phyloP scores from a whole-genome alignment of 2,797 vertebrate species.

The Protonibea diacanthus region DNA sequence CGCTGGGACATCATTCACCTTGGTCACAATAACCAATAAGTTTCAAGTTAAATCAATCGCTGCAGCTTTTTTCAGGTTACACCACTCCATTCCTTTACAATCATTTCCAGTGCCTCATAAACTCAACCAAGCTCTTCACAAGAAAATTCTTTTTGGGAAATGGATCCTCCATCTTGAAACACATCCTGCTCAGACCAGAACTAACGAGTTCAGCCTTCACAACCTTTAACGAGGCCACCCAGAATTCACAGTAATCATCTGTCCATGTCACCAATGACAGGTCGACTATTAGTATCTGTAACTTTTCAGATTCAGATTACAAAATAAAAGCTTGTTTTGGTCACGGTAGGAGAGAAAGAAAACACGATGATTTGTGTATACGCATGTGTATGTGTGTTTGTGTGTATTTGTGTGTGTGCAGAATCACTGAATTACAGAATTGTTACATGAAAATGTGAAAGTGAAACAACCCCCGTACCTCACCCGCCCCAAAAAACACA shows the following conservation, averaged over 20 bases:
- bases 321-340: constrained; percentile 44
- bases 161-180: background rate
- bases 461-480: constrained; percentile 26
- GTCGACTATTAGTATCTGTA: background rate
- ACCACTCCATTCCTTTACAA: background rate
- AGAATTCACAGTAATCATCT: constrained; percentile 31
- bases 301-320: constrained; percentile 12
- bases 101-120: background rate
- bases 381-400: constrained; percentile 24
- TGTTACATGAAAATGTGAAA: constrained; percentile 63
- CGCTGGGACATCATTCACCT: constrained; percentile 20
- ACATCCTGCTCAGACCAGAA: background rate
- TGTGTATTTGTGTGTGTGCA: constrained; percentile 53
- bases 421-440: constrained; percentile 67
- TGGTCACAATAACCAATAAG: background rate
- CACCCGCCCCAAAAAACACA: background rate
- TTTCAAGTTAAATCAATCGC: background rate
- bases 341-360: constrained; percentile 50
- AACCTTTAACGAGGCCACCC: background rate
- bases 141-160: background rate
- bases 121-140: background rate
- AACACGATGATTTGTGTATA: constrained; percentile 32
- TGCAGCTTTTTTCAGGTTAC: background rate
- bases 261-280: constrained; percentile 15
- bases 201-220: constrained; percentile 14